Percentiles rank a stretch among this genome's conserved stretches.
These are phyloP conservation scores for Empis stercorea DNA, from an alignment of 2,888 invertebrate species.

Conservation along the genomic window DNA sequence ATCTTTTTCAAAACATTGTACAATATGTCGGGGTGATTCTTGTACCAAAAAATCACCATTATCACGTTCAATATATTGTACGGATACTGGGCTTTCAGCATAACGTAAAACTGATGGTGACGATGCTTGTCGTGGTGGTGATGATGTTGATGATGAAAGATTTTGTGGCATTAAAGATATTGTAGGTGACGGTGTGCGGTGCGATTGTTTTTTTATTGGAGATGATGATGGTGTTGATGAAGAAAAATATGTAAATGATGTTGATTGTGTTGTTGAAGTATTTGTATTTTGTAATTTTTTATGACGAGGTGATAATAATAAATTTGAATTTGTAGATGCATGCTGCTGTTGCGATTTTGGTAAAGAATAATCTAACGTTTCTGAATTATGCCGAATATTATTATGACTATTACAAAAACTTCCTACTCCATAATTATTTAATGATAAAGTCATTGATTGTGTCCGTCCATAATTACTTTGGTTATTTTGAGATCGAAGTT, in stretches of 20 bases:
- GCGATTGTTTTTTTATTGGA: too few relatives aligned
- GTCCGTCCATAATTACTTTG: conserved; percentile 19
- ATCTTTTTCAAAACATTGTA: conserved; percentile 35
- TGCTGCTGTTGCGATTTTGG: neutral
- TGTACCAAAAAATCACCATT: conserved; percentile 36
- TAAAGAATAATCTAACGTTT: neutral
- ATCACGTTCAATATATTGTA: conserved; percentile 33
- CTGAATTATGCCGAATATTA: conserved; percentile 12
- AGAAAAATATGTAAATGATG: conserved; percentile 1
- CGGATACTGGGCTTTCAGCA: conserved; percentile 30
- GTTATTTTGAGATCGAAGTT: conserved; percentile 36
- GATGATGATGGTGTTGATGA: conserved; percentile 9
- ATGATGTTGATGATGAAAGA: conserved; percentile 4
- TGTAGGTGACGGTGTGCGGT: neutral
- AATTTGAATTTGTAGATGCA: neutral
- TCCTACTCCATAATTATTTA: too few relatives aligned
- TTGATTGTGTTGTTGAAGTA: conserved; percentile 2
- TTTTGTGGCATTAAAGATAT: conserved; percentile 5
- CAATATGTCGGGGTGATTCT: conserved; percentile 34
- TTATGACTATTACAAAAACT: neutral
- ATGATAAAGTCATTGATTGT: conserved; percentile 15
- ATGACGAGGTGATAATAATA: too few relatives aligned
- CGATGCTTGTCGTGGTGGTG: conserved; percentile 8
- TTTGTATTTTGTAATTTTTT: too few relatives aligned
- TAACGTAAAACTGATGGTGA: conserved; percentile 31